Conservation (phyloP, 2,797 vertebrate genomes). For the Schizopygopsis malacanthus region DNA sequence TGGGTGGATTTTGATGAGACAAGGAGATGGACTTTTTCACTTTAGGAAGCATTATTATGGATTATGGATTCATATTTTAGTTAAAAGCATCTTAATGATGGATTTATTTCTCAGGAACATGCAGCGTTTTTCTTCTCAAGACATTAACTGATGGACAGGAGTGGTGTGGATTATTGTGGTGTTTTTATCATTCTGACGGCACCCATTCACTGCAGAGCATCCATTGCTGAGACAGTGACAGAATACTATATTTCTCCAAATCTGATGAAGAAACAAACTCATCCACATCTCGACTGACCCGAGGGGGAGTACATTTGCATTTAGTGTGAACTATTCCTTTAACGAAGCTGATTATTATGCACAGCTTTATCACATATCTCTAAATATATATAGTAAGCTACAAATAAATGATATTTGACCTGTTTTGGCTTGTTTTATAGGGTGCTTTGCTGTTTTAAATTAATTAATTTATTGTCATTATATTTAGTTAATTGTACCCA, state of each 20-base stretch:
- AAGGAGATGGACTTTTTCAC: background rate
- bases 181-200: background rate
- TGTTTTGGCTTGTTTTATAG: conserved; percentile 21
- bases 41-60: background rate
- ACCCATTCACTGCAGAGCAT: background rate
- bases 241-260: background rate
- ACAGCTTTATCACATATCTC: background rate
- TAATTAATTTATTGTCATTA: conserved; percentile 56
- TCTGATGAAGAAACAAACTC: background rate
- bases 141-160: background rate
- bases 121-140: background rate
- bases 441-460: conserved; percentile 35
- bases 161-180: background rate
- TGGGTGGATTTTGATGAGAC: background rate
- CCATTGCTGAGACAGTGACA: background rate
- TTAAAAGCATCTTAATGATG: background rate
- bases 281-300: background rate
- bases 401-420: background rate
- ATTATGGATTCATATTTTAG: background rate
- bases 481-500: conserved; percentile 63
- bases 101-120: background rate
- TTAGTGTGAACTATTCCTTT: background rate
- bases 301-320: background rate
- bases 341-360: background rate
- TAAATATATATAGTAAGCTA: background rate